Evolutionary conservation across 2,113 vertebrate species (phyloP).

Genomic region (Equus przewalskii): DNA sequence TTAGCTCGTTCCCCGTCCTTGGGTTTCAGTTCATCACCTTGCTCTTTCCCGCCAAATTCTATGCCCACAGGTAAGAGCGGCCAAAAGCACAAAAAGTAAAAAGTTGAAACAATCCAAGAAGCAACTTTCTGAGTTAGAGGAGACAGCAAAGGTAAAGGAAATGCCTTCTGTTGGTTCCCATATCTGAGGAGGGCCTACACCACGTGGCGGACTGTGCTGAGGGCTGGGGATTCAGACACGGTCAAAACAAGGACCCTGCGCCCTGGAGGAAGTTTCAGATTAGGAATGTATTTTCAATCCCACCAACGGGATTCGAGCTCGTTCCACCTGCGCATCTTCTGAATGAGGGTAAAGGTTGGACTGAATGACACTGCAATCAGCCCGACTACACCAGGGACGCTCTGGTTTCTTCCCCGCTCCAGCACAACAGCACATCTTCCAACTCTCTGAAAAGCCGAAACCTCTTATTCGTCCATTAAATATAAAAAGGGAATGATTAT

Average conservation of each 20-base stretch:
- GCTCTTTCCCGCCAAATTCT: not conserved
- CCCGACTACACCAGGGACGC: not conserved
- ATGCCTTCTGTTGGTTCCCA: not conserved
- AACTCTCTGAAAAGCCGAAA: slow-evolving; percentile 6
- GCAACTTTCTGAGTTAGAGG: not conserved
- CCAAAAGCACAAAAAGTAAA: not conserved
- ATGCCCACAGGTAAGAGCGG: not conserved
- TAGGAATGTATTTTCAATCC: not conserved
- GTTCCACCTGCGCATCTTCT: not conserved
- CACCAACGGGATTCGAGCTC: not conserved
- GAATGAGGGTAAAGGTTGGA: not conserved
- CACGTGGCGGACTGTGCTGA: not conserved
- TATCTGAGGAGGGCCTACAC: not conserved
- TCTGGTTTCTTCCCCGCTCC: not conserved
- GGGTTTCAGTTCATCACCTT: not conserved
- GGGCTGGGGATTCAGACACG: not conserved
- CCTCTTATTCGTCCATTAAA: slow-evolving; percentile 54
- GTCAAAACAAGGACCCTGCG: not conserved
- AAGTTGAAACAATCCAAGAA: not conserved
- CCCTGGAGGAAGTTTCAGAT: not conserved
- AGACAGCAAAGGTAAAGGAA: not conserved
- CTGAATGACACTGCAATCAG: not conserved
- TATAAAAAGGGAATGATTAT: slow-evolving; percentile 28
- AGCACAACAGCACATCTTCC: not conserved
- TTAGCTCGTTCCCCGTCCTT: not conserved